Base-by-base conservation (phyloP, 2,888 invertebrate genomes). In the Aradus depressus region DNA sequence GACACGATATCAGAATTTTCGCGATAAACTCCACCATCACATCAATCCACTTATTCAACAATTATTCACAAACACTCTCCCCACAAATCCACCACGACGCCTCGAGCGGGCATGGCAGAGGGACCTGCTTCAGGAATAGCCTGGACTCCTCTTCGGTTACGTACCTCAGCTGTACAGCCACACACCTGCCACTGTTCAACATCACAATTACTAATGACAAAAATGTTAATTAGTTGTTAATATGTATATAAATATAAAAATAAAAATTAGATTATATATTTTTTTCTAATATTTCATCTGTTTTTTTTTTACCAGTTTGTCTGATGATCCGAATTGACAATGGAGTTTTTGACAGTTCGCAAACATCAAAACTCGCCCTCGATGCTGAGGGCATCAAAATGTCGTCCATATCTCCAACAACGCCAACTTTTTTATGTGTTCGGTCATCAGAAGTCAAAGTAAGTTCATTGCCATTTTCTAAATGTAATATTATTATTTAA, bases 291-390 rank as follows among this genome's bases (percentile, higher is more conserved):
- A 31, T 12, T 5, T 41, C 19, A 18, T 16, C 22, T 42, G 16
- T 23, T 23, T 42, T 5, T 16, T 41, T 53, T 54, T 59, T 66
- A 67, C 53, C 60, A 75, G 79, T 81, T 62, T 81, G 81, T 54
- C 65, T 84, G 48, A 79, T 84, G 72, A 66, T 73, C 18, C 72
- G 84, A 44, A 64, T 83, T 5, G 83, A 84, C 60, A 76, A 77
- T 0, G 73, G 83, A 3, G 42, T 51, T 4, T 26, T 57, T 5
- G 14, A 75, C 74, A 6, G 58, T 81, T 42, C 82, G 60, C 74
- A 68, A 21, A 60, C 63, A 2, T 67, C 62, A 8, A 74, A 75
- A 51, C 68, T 75, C 21, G 73, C 74, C 1, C 70, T 79, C 1
- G 72, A 76, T 5, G 70, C 83, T 12, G 78, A 81, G 18, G 83